A percentile compares a stretch with the other conserved stretches of the same genome.
Evolutionary conservation across 2,797 vertebrate species (phyloP).

Genomic region (Cichlasoma orientale): DNA sequence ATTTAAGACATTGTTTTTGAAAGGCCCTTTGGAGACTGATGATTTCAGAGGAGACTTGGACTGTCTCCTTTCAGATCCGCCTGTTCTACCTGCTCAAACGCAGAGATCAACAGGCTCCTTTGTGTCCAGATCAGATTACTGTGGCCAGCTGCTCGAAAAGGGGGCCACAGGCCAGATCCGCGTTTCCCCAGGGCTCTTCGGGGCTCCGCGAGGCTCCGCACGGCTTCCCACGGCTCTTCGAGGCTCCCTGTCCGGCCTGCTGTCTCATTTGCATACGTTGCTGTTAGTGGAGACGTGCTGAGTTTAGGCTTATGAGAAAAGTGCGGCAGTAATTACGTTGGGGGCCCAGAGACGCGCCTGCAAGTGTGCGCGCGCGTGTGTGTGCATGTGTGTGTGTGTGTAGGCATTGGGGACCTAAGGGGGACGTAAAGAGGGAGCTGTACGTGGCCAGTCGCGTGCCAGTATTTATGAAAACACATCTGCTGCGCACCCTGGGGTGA

Average conservation of each 20-base stretch:
- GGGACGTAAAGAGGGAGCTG: slow-evolving; percentile 36
- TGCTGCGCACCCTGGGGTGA: slow-evolving; percentile 63
- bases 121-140: slow-evolving; percentile 90
- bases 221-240: slow-evolving; percentile 55
- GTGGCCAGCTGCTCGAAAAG: slow-evolving; percentile 85
- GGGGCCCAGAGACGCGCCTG: slow-evolving; percentile 62
- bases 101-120: slow-evolving; percentile 80
- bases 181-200: slow-evolving; percentile 54
- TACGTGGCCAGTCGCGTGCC: slow-evolving; percentile 76
- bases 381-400: slow-evolving; percentile 2
- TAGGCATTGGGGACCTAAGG: slow-evolving; percentile 22
- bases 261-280: slow-evolving; percentile 67
- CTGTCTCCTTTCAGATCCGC: neutral
- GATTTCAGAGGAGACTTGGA: neutral
- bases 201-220: slow-evolving; percentile 50
- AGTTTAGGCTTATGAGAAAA: slow-evolving; percentile 75
- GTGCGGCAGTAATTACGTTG: slow-evolving; percentile 74
- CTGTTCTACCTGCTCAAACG: slow-evolving; percentile 63
- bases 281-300: slow-evolving; percentile 70
- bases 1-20: neutral
- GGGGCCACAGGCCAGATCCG: slow-evolving; percentile 55
- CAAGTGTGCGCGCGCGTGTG: slow-evolving; percentile 35
- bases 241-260: slow-evolving; percentile 49
- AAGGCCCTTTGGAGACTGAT: neutral
- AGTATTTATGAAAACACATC: slow-evolving; percentile 79